Conservation (phyloP, 2,797 vertebrate genomes). For the Arnoldichthys spilopterus region DNA sequence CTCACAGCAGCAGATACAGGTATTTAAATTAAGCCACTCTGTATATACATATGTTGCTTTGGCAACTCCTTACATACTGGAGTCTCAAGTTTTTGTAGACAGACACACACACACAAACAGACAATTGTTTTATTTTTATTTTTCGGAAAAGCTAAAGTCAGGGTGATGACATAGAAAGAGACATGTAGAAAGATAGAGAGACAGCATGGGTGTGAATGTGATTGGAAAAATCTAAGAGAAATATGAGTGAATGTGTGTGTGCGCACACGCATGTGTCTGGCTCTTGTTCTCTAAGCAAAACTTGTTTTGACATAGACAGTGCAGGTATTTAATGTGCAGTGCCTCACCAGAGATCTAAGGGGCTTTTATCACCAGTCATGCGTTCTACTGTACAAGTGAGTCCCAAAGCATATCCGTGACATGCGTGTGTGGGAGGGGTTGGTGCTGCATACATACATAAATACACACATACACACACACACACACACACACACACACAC, state of each 20-base stretch:
- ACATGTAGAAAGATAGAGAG: neutral
- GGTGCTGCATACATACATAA: too few relatives aligned
- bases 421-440: neutral
- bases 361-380: constrained; percentile 14
- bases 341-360: constrained; percentile 2
- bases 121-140: neutral
- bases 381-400: neutral
- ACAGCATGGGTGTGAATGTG: neutral
- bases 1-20: too few relatives aligned
- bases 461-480: too few relatives aligned
- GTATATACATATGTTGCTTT: too few relatives aligned
- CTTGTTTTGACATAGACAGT: constrained; percentile 6
- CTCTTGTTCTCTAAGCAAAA: constrained; percentile 9
- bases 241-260: too few relatives aligned
- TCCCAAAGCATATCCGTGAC: neutral
- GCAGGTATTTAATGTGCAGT: constrained; percentile 14
- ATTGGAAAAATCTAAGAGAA: neutral
- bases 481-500: too few relatives aligned
- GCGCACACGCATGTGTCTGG: neutral
- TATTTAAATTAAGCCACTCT: too few relatives aligned
- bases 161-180: neutral
- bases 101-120: constrained; percentile 6
- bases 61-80: too few relatives aligned
- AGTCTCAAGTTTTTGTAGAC: too few relatives aligned
- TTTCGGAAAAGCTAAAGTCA: neutral